These are phyloP conservation scores for Picathartes gymnocephalus DNA, from an alignment of 2,113 vertebrate species.

Conservation along the genomic window DNA sequence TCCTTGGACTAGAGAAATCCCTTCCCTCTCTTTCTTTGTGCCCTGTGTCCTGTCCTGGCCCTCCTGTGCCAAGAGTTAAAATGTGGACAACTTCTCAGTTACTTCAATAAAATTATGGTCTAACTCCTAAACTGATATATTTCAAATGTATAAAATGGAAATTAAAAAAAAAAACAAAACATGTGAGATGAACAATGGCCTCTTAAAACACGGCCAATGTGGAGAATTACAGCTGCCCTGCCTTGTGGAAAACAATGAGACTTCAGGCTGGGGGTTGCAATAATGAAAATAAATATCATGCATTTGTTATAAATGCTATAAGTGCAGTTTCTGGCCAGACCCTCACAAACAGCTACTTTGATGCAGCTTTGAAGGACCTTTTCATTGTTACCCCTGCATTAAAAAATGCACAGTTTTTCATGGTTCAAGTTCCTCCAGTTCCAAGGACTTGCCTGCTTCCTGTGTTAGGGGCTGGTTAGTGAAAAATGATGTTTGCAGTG, in stretches of 20 bases:
- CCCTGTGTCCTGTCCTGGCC: background rate
- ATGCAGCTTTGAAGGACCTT: background rate
- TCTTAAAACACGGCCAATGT: background rate
- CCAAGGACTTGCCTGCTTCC: background rate
- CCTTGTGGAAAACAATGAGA: background rate
- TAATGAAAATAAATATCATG: background rate
- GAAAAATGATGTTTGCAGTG: background rate
- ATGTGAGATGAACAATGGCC: rapidly evolving
- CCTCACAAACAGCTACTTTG: background rate
- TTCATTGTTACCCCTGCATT: background rate
- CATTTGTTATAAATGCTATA: background rate
- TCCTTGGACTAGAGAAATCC: background rate
- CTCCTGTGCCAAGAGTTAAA: background rate
- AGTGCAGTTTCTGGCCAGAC: background rate
- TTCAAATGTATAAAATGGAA: background rate
- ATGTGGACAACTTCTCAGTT: background rate
- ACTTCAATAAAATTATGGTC: background rate
- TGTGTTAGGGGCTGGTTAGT: background rate
- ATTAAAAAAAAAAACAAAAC: background rate
- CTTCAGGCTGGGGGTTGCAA: background rate
- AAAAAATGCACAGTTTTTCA: background rate
- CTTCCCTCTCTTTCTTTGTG: background rate
- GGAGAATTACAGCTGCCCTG: background rate
- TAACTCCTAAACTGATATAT: background rate
- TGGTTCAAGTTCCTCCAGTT: background rate